A percentile compares a stretch with the other conserved stretches of the same genome.
Conservation (phyloP, 1,140 invertebrate genomes). For the Bombus balteatus region DNA sequence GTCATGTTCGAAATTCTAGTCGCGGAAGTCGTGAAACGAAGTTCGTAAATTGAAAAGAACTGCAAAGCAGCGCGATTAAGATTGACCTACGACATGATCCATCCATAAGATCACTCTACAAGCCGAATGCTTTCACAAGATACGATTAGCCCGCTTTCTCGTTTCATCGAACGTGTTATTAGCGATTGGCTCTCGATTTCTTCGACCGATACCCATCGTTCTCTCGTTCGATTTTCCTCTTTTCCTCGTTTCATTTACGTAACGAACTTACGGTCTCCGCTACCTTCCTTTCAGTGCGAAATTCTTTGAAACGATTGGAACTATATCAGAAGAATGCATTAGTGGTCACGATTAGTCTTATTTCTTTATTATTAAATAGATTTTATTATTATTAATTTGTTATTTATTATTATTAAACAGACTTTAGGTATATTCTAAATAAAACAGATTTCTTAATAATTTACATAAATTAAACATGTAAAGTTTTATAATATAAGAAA, state of each 20-base stretch:
- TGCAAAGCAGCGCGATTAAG: background rate
- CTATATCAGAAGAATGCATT: background rate
- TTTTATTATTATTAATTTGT: no score
- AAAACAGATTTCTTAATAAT: background rate
- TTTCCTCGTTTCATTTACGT: conserved; percentile 9
- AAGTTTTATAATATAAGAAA: background rate
- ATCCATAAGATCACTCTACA: background rate
- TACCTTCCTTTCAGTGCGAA: background rate
- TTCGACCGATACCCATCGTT: conserved; percentile 1
- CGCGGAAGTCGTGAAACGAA: background rate
- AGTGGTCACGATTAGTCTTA: background rate
- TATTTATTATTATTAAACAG: background rate
- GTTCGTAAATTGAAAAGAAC: conserved; percentile 11
- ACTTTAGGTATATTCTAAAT: background rate
- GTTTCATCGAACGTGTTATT: conserved; percentile 40
- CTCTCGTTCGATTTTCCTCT: background rate
- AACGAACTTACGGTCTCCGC: background rate
- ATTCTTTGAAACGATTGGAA: no score
- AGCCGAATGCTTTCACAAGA: conserved; percentile 35
- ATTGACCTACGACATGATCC: conserved; percentile 31
- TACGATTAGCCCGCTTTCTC: conserved; percentile 57
- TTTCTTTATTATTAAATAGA: background rate
- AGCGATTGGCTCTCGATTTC: conserved; percentile 17
- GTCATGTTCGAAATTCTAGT: background rate
- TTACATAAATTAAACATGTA: background rate